Evolutionary conservation across 2,888 invertebrate species (phyloP), one percentile per base, ranked within the genome.

Genomic region (Morpho deidamia): DNA sequence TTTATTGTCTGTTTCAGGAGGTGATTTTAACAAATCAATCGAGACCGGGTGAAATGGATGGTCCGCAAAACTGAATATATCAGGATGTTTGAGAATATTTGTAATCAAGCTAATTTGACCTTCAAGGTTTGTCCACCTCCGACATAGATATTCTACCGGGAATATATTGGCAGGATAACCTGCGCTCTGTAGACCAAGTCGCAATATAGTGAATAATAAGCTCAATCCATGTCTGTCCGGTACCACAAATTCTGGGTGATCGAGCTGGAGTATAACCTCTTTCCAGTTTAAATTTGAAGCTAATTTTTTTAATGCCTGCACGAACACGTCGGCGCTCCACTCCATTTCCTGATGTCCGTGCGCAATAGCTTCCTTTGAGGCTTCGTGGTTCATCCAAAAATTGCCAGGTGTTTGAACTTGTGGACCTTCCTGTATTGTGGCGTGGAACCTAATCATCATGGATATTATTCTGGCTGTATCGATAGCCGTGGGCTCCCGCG

Each of bases 301-400:
- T 62, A 96, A 88, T 76, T 98, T 98, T 78, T 97, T 96, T 32
- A 98, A 84, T n/a, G 96, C 94, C 76, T 96, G 96, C 40, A 98
- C 95, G 75, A 99, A 98, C 51, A 97, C 93, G 73, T 99, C 98
- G 9, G 97, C 93, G 78, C 98, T 98, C 99, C 99, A 99, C 4
- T 23, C 23, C 23, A 95, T 91, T 75, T 92, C 76, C 81, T 91
- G 71, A 70, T 81, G 76, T 47, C 74, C 71, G 54, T 77, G 81
- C 44, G 89, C 72, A 7, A 75, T 74, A 0, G 77, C 66, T 41
- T 92, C 92, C 59, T 93, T 92, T 63, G 91, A 90, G n/a, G 83
- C 72, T 54, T 90, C 87, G 8, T 91, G 88, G 40, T 82, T 90
- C 76, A 84, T 80, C 91, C 94, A 94, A 72, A 93, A 94, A 66